A percentile compares a stretch with the other conserved stretches of the same genome.
Conservation (phyloP, 1,140 invertebrate genomes). For the Samia ricini region DNA sequence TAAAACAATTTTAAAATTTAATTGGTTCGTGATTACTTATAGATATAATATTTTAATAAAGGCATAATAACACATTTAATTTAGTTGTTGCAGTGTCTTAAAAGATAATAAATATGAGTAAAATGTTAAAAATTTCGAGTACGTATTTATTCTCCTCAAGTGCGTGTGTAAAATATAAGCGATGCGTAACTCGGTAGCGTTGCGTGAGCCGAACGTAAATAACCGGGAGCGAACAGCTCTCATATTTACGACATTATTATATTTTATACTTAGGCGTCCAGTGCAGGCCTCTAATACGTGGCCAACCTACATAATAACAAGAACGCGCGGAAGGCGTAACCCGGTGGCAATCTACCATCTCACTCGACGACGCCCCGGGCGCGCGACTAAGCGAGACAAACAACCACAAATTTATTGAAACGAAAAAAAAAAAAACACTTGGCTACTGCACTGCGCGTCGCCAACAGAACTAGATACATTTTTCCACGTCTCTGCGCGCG, state of each 20-base stretch:
- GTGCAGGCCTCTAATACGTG: slow-evolving; percentile 69
- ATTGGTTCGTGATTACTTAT: too few relatives aligned
- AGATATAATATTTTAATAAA: too few relatives aligned
- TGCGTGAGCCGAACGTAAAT: slow-evolving; percentile 62
- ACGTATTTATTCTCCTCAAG: not conserved
- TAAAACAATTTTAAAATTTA: too few relatives aligned
- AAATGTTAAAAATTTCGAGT: not conserved
- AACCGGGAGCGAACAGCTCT: slow-evolving; percentile 55
- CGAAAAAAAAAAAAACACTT: slow-evolving; percentile 68
- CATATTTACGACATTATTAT: slow-evolving; percentile 73
- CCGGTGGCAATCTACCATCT: slow-evolving; percentile 68
- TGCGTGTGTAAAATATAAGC: slow-evolving; percentile 27
- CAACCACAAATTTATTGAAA: slow-evolving; percentile 77
- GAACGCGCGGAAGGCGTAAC: slow-evolving; percentile 76
- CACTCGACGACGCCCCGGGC: slow-evolving; percentile 65
- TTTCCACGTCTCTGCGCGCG: slow-evolving; percentile 64
- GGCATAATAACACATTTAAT: too few relatives aligned
- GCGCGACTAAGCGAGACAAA: slow-evolving; percentile 70
- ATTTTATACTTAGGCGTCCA: slow-evolving; percentile 67
- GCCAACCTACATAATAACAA: slow-evolving; percentile 72
- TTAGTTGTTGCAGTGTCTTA: not conserved
- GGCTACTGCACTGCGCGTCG: slow-evolving; percentile 74
- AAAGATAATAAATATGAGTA: not conserved
- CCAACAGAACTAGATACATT: slow-evolving; percentile 76
- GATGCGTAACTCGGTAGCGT: slow-evolving; percentile 64